phyloP scores from a whole-genome alignment of 2,113 vertebrate species.

The Ascaphus truei region DNA sequence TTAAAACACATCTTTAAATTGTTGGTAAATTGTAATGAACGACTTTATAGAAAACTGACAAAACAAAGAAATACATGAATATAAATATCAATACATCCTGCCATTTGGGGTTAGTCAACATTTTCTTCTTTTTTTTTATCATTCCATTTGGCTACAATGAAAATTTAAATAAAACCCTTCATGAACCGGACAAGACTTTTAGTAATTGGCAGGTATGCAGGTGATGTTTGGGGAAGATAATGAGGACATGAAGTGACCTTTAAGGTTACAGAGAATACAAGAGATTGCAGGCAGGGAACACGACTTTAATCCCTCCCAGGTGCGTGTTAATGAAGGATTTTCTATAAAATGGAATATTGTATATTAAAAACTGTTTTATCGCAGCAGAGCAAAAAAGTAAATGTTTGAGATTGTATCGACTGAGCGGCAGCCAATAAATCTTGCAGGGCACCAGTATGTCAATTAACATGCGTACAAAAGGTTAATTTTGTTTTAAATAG shows the following conservation, averaged over 20 bases:
- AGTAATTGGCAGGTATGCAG: constrained; percentile 31
- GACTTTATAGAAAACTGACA: constrained; percentile 1
- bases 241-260: constrained; percentile 32
- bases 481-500: constrained; percentile 2
- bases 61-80: background rate
- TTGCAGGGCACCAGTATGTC: constrained; percentile 3
- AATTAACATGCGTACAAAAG: constrained; percentile 17
- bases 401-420: constrained; percentile 12
- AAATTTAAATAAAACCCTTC: constrained; percentile 18
- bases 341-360: constrained; percentile 18
- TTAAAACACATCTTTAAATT: no score
- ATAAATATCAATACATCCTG: background rate
- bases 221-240: constrained; percentile 21
- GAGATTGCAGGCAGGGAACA: constrained; percentile 26
- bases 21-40: background rate
- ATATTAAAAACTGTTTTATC: constrained; percentile 33
- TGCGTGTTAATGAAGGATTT: constrained; percentile 19
- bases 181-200: constrained; percentile 27
- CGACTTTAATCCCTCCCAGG: constrained; percentile 20
- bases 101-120: constrained; percentile 1
- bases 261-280: constrained; percentile 27
- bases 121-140: no score
- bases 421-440: constrained; percentile 6
- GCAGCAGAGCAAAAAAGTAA: constrained; percentile 17
- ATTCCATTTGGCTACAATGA: background rate